Evolutionary conservation across 1,140 invertebrate species (phyloP).

Genomic region (Scaptomyza montana): DNA sequence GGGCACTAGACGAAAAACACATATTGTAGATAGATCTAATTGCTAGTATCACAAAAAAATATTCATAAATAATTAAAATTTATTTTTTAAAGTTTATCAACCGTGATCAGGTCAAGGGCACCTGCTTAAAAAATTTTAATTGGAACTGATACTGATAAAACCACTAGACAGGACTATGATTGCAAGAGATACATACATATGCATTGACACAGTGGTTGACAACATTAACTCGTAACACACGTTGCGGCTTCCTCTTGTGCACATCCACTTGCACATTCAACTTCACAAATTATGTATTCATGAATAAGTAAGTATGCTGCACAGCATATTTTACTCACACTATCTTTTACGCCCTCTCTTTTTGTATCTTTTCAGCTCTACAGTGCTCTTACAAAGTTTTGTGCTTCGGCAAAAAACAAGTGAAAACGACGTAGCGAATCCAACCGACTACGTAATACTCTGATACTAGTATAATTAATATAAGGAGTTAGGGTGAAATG

Average conservation of each 20-base stretch:
- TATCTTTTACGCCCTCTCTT: not conserved
- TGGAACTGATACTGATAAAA: constrained; percentile 27
- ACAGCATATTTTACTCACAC: not conserved
- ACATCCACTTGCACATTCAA: constrained; percentile 31
- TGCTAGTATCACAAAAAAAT: not conserved
- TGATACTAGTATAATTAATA: not conserved
- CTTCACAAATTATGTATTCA: constrained; percentile 74
- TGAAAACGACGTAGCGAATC: not conserved
- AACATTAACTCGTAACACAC: constrained; percentile 58
- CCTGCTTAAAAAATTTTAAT: constrained; percentile 30
- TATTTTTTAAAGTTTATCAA: constrained; percentile 69
- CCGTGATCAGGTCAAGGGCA: constrained; percentile 56
- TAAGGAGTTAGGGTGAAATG: not conserved
- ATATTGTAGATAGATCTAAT: too few species aligned
- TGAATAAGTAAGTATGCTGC: constrained; percentile 67
- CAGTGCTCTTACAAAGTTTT: not conserved
- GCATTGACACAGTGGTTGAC: constrained; percentile 58
- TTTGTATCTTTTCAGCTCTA: not conserved
- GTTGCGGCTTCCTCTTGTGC: constrained; percentile 18
- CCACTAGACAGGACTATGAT: constrained; percentile 60
- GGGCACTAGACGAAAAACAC: too few species aligned
- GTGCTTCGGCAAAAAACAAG: constrained; percentile 52
- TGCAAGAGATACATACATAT: constrained; percentile 3
- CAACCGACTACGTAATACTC: too few species aligned
- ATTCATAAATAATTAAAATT: constrained; percentile 49